These are phyloP conservation scores for Vanessa atalanta DNA, from an alignment of 1,140 invertebrate genomes.

Conservation along the genomic window DNA sequence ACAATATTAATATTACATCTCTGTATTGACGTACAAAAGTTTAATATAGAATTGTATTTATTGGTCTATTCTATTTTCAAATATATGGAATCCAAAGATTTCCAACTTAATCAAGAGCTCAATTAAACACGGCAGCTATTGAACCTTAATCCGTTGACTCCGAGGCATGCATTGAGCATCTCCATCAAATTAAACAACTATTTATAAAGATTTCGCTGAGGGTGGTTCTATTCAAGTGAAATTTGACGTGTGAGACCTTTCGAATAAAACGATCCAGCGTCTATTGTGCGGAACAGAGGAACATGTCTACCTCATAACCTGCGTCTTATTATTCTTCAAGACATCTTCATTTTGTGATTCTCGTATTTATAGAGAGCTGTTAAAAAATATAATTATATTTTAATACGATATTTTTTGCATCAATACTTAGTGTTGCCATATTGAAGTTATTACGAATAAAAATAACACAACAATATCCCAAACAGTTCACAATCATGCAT, in stretches of 20 bases:
- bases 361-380: conserved; percentile 48
- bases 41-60: no score
- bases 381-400: conserved; percentile 20
- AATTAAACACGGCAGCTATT: conserved; percentile 65
- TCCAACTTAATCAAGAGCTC: conserved; percentile 47
- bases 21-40: no score
- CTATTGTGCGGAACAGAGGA: conserved; percentile 57
- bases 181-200: conserved; percentile 79
- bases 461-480: no score
- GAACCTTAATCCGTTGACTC: conserved; percentile 66
- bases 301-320: conserved; percentile 69
- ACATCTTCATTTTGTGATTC: conserved; percentile 53
- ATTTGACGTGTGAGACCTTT: conserved; percentile 77
- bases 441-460: no score
- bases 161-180: conserved; percentile 69
- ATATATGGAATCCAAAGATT: not conserved
- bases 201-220: conserved; percentile 76
- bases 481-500: no score
- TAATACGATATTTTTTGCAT: not conserved
- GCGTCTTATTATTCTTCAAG: conserved; percentile 68
- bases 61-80: no score
- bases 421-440: no score
- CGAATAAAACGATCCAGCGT: conserved; percentile 52
- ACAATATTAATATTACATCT: no score
- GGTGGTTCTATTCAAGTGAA: conserved; percentile 72